Base-by-base conservation (phyloP, 2,113 vertebrate species). In the Oriolus oriolus region DNA sequence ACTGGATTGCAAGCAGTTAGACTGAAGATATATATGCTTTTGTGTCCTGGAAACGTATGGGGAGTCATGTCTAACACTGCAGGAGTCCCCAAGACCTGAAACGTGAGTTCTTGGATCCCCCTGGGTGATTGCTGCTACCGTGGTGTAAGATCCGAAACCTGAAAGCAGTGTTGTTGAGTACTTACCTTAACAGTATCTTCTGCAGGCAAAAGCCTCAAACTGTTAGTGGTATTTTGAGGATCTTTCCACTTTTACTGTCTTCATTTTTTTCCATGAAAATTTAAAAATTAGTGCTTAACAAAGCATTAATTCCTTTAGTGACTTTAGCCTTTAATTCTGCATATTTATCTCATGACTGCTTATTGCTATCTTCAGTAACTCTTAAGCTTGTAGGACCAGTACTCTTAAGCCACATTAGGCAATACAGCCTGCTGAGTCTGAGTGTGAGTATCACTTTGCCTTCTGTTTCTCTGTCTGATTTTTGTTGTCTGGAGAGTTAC, bases 201-300 rank as follows among this genome's bases (percentile, higher is more conserved):
- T 87, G 57, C 39, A 75, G 27, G 35, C 56, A 84, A 68, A 77
- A 52, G 1, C 21, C n/a, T 70, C 59, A 11, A 93, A 28, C 30
- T 24, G 1, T 41, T 52, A 6, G 11, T 30, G 41, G 27, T 60
- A 17, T 20, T 50, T 87, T 56, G 41, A 71, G 13, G 2, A 2
- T 75, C 22, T 53, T 87, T 83, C 39, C 35, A 49, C 33, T 79
- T 75, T 33, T 64, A 26, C 31, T 61, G 13, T 24, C 13, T 57
- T 24, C 15, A 19, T n/a, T 31, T 77, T 42, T 63, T 45, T 13
- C 56, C 9, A 26, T 0, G 0, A 13, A 28, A 59, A 23, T 3
- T 26, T 47, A 47, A 47, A 63, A 96, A 87, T 30, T 20, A 24
- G 9, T 57, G 22, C 50, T 68, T 90, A 68, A 49, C 7, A 28